phyloP scores from a whole-genome alignment of 2,888 invertebrate genomes.

The Desoria tigrina region DNA sequence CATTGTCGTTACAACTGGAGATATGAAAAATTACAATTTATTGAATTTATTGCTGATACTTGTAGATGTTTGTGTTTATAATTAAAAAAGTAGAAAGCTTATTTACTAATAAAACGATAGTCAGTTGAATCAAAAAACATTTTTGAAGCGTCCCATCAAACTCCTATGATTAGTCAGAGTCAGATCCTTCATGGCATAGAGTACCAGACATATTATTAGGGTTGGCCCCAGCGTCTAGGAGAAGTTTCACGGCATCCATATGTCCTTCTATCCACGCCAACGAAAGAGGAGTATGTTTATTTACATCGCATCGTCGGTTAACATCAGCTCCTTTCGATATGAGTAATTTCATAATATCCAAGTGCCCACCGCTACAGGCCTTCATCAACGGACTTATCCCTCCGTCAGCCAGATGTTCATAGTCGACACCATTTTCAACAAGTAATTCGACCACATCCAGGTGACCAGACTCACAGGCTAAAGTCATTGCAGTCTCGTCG shows the following conservation, averaged over 20 bases:
- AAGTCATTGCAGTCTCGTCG: conserved; percentile 92
- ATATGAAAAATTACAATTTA: too few species aligned
- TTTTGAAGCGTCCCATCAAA: too few species aligned
- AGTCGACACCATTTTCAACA: conserved; percentile 82
- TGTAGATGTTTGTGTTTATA: too few species aligned
- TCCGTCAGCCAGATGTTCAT: conserved; percentile 95
- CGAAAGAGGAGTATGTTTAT: conserved; percentile 95
- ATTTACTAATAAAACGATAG: too few species aligned
- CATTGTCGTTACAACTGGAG: too few species aligned
- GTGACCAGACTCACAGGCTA: conserved; percentile 98
- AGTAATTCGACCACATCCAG: conserved; percentile 93
- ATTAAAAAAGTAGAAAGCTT: too few species aligned
- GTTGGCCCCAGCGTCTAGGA: conserved; percentile 89
- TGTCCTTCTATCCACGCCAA: conserved; percentile 96
- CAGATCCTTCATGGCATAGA: too few species aligned
- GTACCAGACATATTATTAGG: conserved; percentile 95
- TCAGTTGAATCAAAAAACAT: too few species aligned
- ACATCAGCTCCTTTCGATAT: conserved; percentile 83
- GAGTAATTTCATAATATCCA: conserved; percentile 93
- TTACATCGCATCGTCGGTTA: conserved; percentile 85
- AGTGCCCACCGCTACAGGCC: conserved; percentile 93
- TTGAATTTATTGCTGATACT: too few species aligned
- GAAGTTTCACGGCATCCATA: conserved; percentile 85
- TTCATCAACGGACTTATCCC: conserved; percentile 82
- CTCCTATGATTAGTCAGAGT: too few species aligned